Conservation (phyloP, 92 coral and sea anemone species). For the Porites lobata region DNA sequence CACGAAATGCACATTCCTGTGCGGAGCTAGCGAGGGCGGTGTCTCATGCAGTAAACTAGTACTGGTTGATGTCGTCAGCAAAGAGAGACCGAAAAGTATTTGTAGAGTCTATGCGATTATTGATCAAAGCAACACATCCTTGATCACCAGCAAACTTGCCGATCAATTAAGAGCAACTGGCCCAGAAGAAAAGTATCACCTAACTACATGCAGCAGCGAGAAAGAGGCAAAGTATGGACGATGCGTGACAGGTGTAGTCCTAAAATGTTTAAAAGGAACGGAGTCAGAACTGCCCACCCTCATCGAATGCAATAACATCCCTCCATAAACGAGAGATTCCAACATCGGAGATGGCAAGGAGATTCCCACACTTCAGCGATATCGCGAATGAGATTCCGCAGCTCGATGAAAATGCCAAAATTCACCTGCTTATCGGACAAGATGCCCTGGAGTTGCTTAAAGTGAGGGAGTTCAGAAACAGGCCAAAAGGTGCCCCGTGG, state of each 20-base stretch:
- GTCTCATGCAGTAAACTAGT: constrained; percentile 16
- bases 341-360: constrained; percentile 69
- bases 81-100: not conserved
- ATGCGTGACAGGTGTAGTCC: constrained; percentile 46
- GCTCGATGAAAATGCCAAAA: constrained; percentile 48
- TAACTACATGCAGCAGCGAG: constrained; percentile 67
- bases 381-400: constrained; percentile 71
- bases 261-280: constrained; percentile 33
- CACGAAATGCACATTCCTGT: constrained; percentile 1
- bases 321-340: constrained; percentile 61
- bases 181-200: constrained; percentile 55
- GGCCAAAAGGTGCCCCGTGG: constrained; percentile 42
- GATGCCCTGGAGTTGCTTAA: constrained; percentile 73
- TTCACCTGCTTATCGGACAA: constrained; percentile 66
- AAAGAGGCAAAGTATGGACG: constrained; percentile 71
- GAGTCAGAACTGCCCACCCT: constrained; percentile 53
- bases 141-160: constrained; percentile 51
- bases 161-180: constrained; percentile 45
- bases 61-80: constrained; percentile 13
- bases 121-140: constrained; percentile 9
- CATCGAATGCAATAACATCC: constrained; percentile 64
- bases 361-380: constrained; percentile 67
- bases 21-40: constrained; percentile 1
- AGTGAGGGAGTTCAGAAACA: constrained; percentile 69
- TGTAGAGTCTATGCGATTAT: not conserved